Conservation (phyloP, 2,888 invertebrate genomes). For the Celastrina argiolus region DNA sequence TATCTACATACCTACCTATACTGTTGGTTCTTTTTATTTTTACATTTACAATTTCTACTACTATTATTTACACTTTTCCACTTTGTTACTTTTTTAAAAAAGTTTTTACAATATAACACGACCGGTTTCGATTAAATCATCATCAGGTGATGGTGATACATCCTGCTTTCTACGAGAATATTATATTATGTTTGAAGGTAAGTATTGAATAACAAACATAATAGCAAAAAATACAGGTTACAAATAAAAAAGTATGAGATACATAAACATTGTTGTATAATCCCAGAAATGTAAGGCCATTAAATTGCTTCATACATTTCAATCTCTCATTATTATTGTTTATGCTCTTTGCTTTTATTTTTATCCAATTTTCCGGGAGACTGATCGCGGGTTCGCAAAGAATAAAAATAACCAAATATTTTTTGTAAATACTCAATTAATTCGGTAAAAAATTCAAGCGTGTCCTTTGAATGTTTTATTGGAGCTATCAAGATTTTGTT, state of each 20-base stretch:
- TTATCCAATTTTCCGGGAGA: conserved; percentile 18
- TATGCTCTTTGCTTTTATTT: conserved; percentile 20
- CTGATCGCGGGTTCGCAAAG: not conserved
- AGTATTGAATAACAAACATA: too few species aligned
- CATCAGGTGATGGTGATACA: too few species aligned
- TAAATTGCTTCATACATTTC: conserved; percentile 20
- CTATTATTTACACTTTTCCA: too few species aligned
- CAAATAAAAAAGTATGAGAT: not conserved
- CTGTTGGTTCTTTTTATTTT: too few species aligned
- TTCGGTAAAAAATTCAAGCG: conserved; percentile 11
- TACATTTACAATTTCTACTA: too few species aligned
- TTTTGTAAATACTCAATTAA: conserved; percentile 15
- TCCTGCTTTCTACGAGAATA: too few species aligned
- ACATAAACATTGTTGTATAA: not conserved
- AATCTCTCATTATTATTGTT: conserved; percentile 17
- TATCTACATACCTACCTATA: too few species aligned
- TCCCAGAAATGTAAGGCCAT: not conserved
- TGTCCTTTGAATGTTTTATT: conserved; percentile 17
- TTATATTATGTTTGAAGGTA: too few species aligned
- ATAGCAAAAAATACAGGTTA: not conserved
- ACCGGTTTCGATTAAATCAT: too few species aligned
- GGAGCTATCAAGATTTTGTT: not conserved
- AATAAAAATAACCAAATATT: conserved; percentile 14
- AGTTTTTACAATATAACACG: too few species aligned
- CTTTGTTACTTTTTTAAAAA: too few species aligned